Evolutionary conservation across 2,888 invertebrate genomes (phyloP).

Genomic region (Latheticus oryzae): DNA sequence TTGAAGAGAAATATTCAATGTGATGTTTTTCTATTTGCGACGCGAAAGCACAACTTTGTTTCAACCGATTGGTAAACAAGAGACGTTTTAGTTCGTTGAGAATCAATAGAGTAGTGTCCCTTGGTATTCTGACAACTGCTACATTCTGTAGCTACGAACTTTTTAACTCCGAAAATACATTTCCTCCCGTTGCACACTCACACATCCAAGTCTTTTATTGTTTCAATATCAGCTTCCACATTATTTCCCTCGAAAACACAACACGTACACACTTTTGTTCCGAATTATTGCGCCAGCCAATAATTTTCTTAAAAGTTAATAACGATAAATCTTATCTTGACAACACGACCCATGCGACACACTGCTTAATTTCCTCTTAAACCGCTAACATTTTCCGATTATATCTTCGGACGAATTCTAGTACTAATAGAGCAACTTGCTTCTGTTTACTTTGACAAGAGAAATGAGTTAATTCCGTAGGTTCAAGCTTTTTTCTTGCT

Average conservation of each 20-base stretch:
- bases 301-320: constrained; percentile 28
- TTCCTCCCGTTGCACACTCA: constrained; percentile 31
- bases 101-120: constrained; percentile 44
- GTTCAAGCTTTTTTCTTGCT: constrained; percentile 29
- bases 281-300: constrained; percentile 17
- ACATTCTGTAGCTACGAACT: constrained; percentile 33
- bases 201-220: constrained; percentile 28
- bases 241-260: constrained; percentile 31
- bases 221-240: constrained; percentile 34
- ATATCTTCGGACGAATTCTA: constrained; percentile 28
- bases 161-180: constrained; percentile 39
- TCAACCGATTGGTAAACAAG: constrained; percentile 43
- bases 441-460: constrained; percentile 15
- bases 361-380: constrained; percentile 35
- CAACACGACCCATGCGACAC: not conserved
- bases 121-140: constrained; percentile 42
- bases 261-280: constrained; percentile 31
- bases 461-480: constrained; percentile 34
- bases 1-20: constrained; percentile 27
- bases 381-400: constrained; percentile 22
- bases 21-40: constrained; percentile 36
- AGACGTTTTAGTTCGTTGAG: constrained; percentile 42
- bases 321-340: constrained; percentile 20
- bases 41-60: constrained; percentile 39
- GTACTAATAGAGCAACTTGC: constrained; percentile 26